Conservation (phyloP, 2,888 invertebrate species). For the Opisthograptis luteolata region DNA sequence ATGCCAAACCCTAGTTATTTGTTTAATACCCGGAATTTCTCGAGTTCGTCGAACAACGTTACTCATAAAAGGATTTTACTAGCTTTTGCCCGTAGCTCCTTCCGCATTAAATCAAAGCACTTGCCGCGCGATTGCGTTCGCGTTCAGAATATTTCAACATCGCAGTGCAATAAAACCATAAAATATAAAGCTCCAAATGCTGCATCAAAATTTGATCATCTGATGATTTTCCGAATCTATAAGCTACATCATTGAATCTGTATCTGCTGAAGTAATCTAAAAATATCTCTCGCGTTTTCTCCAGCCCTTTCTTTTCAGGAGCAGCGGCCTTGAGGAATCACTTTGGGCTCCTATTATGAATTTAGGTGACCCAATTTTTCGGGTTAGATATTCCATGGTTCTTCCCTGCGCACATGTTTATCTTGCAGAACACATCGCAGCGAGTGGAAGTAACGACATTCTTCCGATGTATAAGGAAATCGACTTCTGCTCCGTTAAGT, state of each 20-base stretch:
- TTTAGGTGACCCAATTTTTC: conserved; percentile 39
- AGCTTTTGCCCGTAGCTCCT: too few species aligned
- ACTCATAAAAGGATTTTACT: background rate
- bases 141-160: too few species aligned
- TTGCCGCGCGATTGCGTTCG: too few species aligned
- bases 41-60: background rate
- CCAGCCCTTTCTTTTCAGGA: conserved; percentile 14
- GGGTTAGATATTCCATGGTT: too few species aligned
- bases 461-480: conserved; percentile 29
- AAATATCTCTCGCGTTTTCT: conserved; percentile 15
- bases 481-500: conserved; percentile 28
- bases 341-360: conserved; percentile 30
- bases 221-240: too few species aligned
- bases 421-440: conserved; percentile 25
- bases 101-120: too few species aligned
- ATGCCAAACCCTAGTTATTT: conserved; percentile 9
- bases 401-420: conserved; percentile 26
- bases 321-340: conserved; percentile 25
- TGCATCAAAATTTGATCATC: too few species aligned
- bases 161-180: too few species aligned
- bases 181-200: too few species aligned
- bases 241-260: conserved; percentile 3
- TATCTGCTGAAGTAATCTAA: conserved; percentile 17
- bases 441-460: conserved; percentile 25
- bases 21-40: conserved; percentile 4